Evolutionary conservation across 2,888 invertebrate genomes (phyloP).

Genomic region (Diplolepis rosae): DNA sequence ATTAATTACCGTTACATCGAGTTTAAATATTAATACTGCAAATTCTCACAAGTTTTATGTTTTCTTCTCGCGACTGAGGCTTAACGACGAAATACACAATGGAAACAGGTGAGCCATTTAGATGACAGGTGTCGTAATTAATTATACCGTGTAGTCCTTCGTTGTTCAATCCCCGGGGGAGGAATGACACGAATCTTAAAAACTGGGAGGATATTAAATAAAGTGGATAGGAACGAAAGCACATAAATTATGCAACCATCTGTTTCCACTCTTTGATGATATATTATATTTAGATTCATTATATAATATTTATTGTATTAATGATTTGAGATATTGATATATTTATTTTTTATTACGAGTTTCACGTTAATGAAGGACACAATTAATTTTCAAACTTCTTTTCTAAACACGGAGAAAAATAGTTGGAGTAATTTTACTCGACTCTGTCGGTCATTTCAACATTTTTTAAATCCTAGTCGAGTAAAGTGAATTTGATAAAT

Average conservation of each 20-base stretch:
- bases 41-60: not conserved
- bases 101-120: not conserved
- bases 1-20: not conserved
- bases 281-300: not conserved
- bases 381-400: too few relatives aligned
- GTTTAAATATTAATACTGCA: not conserved
- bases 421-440: too few relatives aligned
- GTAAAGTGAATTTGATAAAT: too few relatives aligned
- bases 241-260: not conserved
- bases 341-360: too few relatives aligned
- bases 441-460: too few relatives aligned
- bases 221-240: not conserved
- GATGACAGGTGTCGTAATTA: not conserved
- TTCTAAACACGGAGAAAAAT: too few relatives aligned
- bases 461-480: too few relatives aligned
- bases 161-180: constrained; percentile 1
- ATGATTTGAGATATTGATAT: too few relatives aligned
- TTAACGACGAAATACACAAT: not conserved
- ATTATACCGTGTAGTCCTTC: not conserved
- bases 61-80: not conserved
- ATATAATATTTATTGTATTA: too few relatives aligned
- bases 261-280: not conserved
- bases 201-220: constrained; percentile 1
- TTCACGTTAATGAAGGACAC: too few relatives aligned
- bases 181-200: constrained; percentile 15